Percentiles rank a stretch among this genome's conserved stretches.
Conservation (phyloP, 2,113 vertebrate genomes). For the Reinhardtius hippoglossoides region DNA sequence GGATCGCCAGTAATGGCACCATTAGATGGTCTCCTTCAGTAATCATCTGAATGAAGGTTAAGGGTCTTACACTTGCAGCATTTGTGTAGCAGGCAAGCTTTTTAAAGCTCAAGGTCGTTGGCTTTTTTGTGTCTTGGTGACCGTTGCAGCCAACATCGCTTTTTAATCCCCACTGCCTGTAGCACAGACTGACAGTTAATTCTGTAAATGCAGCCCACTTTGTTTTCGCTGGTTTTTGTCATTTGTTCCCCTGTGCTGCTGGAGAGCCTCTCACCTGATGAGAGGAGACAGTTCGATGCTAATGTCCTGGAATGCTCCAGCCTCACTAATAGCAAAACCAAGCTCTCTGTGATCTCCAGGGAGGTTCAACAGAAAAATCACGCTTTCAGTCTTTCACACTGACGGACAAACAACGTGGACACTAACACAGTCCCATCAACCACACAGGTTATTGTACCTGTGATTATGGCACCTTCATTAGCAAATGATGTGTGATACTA, state of each 20-base stretch:
- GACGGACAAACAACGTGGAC: not conserved
- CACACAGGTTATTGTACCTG: constrained; percentile 1
- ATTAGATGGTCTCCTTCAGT: not conserved
- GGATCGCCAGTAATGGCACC: not conserved
- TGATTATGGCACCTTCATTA: constrained; percentile 3
- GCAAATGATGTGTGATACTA: constrained; percentile 2
- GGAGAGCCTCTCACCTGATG: constrained; percentile 36
- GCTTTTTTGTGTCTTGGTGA: constrained; percentile 8
- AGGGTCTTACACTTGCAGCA: not conserved
- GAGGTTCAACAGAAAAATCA: not conserved
- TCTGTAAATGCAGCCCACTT: constrained; percentile 42
- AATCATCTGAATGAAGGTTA: constrained; percentile 12
- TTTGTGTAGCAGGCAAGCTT: constrained; percentile 5
- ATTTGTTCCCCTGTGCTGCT: constrained; percentile 25
- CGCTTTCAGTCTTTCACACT: not conserved
- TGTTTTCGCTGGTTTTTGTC: constrained; percentile 41
- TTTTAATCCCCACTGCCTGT: constrained; percentile 1
- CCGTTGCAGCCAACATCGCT: not conserved
- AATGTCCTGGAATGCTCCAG: constrained; percentile 48
- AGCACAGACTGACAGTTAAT: constrained; percentile 46
- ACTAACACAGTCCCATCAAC: not conserved
- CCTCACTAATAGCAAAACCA: constrained; percentile 30
- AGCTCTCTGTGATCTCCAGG: constrained; percentile 15
- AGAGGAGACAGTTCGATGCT: constrained; percentile 36
- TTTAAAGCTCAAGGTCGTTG: constrained; percentile 13